A percentile compares a stretch with the other conserved stretches of the same genome.
These are phyloP conservation scores for Brachionus plicatilis DNA, from an alignment of 1,140 invertebrate genomes.

Conservation along the genomic window DNA sequence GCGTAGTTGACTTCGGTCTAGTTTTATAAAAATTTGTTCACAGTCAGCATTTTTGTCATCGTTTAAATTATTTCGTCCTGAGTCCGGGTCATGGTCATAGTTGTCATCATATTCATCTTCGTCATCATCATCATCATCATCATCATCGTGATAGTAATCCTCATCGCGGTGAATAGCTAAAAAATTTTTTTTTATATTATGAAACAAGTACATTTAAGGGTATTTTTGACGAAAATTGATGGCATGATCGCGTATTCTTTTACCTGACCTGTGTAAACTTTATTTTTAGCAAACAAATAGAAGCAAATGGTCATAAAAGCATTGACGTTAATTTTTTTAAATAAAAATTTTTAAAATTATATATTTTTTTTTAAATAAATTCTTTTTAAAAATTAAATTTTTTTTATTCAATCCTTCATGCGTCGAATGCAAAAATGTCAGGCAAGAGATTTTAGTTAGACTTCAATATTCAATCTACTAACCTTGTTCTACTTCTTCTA, in stretches of 20 bases:
- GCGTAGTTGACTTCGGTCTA: not conserved
- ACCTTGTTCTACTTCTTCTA: slow-evolving; percentile 28
- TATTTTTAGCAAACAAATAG: not conserved
- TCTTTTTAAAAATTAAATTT: not conserved
- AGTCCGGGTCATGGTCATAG: not conserved
- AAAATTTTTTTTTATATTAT: not conserved
- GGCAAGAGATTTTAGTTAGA: not conserved
- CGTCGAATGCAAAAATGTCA: not conserved
- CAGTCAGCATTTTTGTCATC: not conserved
- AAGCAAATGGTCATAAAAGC: not conserved
- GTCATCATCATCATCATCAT: too few relatives aligned
- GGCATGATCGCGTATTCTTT: not conserved
- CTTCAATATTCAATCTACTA: not conserved
- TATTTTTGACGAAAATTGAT: not conserved
- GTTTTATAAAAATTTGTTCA: not conserved
- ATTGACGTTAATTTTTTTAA: not conserved
- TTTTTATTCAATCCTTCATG: not conserved
- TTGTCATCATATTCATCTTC: not conserved
- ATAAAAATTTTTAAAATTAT: not conserved
- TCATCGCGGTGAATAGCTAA: not conserved
- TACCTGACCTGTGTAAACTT: not conserved
- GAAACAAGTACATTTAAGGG: not conserved
- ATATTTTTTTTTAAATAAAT: not conserved
- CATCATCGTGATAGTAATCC: not conserved
- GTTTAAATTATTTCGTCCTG: not conserved